Conservation (phyloP, 1,140 invertebrate genomes). For the Diploscapter pachys region DNA sequence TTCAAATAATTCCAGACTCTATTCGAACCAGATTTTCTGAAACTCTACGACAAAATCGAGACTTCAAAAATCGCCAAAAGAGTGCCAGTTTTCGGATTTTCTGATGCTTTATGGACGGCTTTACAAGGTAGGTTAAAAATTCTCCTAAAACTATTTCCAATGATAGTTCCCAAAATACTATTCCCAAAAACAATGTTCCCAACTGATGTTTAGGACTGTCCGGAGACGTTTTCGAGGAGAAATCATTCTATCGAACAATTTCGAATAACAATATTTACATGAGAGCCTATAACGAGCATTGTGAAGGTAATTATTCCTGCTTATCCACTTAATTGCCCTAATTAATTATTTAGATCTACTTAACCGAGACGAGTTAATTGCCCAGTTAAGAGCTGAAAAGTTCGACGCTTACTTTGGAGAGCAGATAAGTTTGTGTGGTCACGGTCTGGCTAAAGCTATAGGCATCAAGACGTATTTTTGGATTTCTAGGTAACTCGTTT, state of each 20-base stretch:
- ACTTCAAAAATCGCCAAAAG: slow-evolving; percentile 18
- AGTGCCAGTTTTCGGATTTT: slow-evolving; percentile 26
- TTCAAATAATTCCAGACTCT: background rate
- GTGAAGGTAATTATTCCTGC: background rate
- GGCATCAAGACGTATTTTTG: slow-evolving; percentile 36
- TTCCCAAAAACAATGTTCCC: too few relatives aligned
- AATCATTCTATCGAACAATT: background rate
- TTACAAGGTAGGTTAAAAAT: slow-evolving; percentile 2
- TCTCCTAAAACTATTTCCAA: background rate
- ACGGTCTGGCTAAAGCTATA: slow-evolving; percentile 26
- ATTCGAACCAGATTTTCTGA: slow-evolving; percentile 25
- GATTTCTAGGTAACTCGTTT: slow-evolving; percentile 31
- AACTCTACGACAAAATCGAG: slow-evolving; percentile 15
- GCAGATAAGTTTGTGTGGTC: slow-evolving; percentile 37
- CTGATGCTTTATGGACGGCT: slow-evolving; percentile 1
- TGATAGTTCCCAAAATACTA: background rate
- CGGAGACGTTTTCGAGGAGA: slow-evolving; percentile 12
- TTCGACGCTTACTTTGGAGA: slow-evolving; percentile 39
- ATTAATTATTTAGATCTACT: slow-evolving; percentile 30
- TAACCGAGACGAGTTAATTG: slow-evolving; percentile 30
- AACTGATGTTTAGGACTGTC: slow-evolving; percentile 5
- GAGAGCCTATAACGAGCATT: background rate
- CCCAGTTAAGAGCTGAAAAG: slow-evolving; percentile 26
- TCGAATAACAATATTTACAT: background rate
- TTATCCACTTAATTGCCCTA: background rate